Percentiles rank a stretch among this genome's conserved stretches.
Evolutionary conservation across 2,113 vertebrate species (phyloP).

Genomic region (Pelecanus crispus): DNA sequence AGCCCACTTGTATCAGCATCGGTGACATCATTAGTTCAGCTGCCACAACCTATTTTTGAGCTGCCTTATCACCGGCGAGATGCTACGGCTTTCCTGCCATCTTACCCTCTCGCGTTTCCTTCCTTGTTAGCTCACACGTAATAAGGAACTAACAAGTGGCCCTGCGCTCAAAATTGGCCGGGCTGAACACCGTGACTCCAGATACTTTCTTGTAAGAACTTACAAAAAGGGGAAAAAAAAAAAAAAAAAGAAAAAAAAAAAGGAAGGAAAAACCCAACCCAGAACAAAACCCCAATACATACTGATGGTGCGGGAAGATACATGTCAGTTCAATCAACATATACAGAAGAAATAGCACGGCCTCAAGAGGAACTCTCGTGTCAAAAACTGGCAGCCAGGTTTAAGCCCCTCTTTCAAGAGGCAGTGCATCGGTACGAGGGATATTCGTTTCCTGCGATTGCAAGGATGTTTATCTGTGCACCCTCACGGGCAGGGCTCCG

Average conservation of each 20-base stretch:
- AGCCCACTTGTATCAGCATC: not conserved
- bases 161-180: not conserved
- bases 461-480: not conserved
- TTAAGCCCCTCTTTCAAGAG: not conserved
- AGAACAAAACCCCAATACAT: accelerated
- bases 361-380: not conserved
- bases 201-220: not conserved
- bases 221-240: not conserved
- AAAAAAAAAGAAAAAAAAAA: not conserved
- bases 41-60: conserved; percentile 1
- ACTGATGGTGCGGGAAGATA: not conserved
- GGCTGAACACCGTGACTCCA: not conserved
- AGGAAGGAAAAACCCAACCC: accelerated
- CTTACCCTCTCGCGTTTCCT: not conserved
- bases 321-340: not conserved
- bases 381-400: not conserved
- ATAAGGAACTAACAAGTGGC: not conserved
- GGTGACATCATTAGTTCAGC: not conserved
- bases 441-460: accelerated
- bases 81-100: not conserved
- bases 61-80: not conserved
- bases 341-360: accelerated
- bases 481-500: not conserved
- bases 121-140: not conserved
- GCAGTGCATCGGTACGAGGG: not conserved